Conservation (phyloP, 2,113 vertebrate genomes). For the Dendrocopos noguchii region DNA sequence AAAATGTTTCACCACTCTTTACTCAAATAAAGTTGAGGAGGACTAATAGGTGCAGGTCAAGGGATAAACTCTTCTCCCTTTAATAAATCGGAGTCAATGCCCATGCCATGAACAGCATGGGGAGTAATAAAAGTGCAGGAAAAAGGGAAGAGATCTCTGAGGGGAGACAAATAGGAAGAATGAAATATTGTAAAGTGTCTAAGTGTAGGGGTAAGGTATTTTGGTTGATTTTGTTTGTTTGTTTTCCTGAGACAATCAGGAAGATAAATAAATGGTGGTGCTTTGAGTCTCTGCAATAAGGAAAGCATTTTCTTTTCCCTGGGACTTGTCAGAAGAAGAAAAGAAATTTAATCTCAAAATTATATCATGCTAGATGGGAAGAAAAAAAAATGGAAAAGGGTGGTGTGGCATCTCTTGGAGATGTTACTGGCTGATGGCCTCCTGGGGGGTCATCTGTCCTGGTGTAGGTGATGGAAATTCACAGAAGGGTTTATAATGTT, state of each 20-base stretch:
- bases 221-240: neutral
- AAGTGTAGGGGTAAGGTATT: neutral
- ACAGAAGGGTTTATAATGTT: neutral
- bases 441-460: neutral
- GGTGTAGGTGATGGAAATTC: neutral
- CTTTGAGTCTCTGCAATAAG: neutral
- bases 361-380: neutral
- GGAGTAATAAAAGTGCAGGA: neutral
- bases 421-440: neutral
- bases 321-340: neutral
- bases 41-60: neutral
- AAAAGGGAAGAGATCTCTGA: neutral
- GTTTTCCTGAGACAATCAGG: neutral
- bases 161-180: neutral
- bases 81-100: neutral
- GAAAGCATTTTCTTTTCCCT: neutral
- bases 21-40: neutral
- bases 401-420: neutral
- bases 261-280: neutral
- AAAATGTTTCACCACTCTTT: neutral
- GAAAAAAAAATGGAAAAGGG: neutral
- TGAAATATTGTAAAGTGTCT: neutral
- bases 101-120: neutral
- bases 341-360: neutral
- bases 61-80: neutral